Conservation (phyloP, 2,888 invertebrate species). For the Drosophila mettleri region DNA sequence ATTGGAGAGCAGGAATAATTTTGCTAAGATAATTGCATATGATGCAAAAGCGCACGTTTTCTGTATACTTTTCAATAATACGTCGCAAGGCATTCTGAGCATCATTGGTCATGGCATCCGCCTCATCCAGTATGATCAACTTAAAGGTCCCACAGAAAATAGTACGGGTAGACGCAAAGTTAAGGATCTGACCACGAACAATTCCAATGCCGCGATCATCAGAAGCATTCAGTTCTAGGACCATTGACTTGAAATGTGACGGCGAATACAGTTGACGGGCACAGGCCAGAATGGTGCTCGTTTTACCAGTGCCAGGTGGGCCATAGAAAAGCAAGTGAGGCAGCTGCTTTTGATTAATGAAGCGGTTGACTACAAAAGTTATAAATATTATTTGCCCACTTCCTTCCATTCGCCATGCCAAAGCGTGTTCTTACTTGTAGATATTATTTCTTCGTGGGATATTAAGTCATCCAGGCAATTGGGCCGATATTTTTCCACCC, state of each 20-base stretch:
- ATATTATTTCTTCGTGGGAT: conserved; percentile 98
- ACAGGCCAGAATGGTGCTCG: conserved; percentile 98
- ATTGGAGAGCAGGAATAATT: conserved; percentile 99
- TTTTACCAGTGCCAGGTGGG: conserved; percentile 99
- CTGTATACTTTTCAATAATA: conserved; percentile 99
- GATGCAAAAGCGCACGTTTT: conserved; percentile 98
- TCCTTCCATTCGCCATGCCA: background rate
- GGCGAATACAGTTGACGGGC: conserved; percentile 96
- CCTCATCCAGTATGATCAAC: conserved; percentile 98
- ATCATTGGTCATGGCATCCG: conserved; percentile 99
- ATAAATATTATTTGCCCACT: background rate
- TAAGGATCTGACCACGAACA: conserved; percentile 96
- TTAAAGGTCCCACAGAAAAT: conserved; percentile 97
- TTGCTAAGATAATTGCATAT: conserved; percentile 99
- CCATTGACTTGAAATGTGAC: conserved; percentile 97
- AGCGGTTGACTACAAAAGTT: conserved; percentile 89
- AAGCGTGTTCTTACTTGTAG: conserved; percentile 91
- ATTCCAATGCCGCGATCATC: conserved; percentile 99
- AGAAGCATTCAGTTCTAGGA: conserved; percentile 97
- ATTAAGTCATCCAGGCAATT: conserved; percentile 95
- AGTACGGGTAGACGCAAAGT: conserved; percentile 98
- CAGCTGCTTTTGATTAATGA: conserved; percentile 95
- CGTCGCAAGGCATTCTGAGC: conserved; percentile 98
- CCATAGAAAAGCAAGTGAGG: conserved; percentile 99
- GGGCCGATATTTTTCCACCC: conserved; percentile 99